phyloP scores from a whole-genome alignment of 2,797 vertebrate species.

The Pantherophis vulpinus region DNA sequence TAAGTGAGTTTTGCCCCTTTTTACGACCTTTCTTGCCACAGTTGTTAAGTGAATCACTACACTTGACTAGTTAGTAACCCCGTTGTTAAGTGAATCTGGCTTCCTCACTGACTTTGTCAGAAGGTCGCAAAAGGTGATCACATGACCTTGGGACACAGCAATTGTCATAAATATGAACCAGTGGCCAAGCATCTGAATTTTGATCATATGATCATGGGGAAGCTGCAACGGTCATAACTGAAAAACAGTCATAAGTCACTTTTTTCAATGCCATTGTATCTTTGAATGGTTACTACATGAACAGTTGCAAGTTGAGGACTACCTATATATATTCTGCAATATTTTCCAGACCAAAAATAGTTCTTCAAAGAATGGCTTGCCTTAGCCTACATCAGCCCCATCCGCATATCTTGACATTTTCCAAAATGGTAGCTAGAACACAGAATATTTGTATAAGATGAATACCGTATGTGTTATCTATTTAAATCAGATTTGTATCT shows the following conservation, averaged over 20 bases:
- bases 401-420: not conserved
- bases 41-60: not conserved
- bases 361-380: not conserved
- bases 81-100: too few species aligned
- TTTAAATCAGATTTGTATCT: not conserved
- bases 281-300: not conserved
- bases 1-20: not conserved
- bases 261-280: not conserved
- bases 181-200: not conserved
- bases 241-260: not conserved
- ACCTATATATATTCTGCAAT: not conserved
- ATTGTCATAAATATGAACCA: not conserved
- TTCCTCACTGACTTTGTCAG: too few species aligned
- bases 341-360: not conserved
- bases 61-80: not conserved
- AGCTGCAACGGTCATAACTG: not conserved
- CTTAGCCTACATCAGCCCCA: not conserved
- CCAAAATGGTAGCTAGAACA: not conserved
- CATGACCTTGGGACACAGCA: not conserved
- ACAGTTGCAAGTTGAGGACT: not conserved
- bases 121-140: not conserved
- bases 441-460: not conserved
- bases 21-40: not conserved
- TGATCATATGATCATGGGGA: not conserved
- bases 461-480: not conserved